Conservation (phyloP, 2,888 invertebrate species). For the Philopedon plagiatum region DNA sequence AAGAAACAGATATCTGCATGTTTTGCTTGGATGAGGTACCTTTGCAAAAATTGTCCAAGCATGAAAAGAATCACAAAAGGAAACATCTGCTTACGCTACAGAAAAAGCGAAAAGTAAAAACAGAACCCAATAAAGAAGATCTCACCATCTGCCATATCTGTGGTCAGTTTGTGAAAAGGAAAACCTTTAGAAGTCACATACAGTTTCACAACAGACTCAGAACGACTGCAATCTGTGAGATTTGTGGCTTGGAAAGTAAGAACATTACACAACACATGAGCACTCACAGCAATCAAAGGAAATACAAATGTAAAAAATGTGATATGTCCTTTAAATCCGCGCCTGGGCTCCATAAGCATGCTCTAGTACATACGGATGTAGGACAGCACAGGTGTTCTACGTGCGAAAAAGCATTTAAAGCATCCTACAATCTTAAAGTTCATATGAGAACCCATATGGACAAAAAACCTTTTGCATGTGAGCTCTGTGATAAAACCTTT, state of each 20-base stretch:
- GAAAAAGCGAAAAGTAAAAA: slow-evolving; percentile 16
- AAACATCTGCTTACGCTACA: neutral
- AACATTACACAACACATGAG: slow-evolving; percentile 60
- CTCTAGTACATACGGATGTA: slow-evolving; percentile 66
- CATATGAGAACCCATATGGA: slow-evolving; percentile 53
- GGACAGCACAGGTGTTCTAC: slow-evolving; percentile 64
- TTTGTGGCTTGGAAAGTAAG: slow-evolving; percentile 12
- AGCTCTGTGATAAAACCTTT: slow-evolving; percentile 54
- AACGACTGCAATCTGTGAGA: neutral
- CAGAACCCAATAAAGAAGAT: neutral
- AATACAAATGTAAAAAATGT: slow-evolving; percentile 68
- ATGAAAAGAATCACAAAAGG: slow-evolving; percentile 12
- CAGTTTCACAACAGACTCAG: slow-evolving; percentile 8
- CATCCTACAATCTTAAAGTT: slow-evolving; percentile 63
- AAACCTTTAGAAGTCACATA: slow-evolving; percentile 5
- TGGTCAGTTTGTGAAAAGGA: neutral
- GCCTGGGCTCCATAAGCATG: slow-evolving; percentile 68
- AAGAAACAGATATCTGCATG: slow-evolving; percentile 21
- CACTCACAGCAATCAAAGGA: slow-evolving; percentile 65
- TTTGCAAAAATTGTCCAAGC: neutral
- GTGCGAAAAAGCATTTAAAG: slow-evolving; percentile 70
- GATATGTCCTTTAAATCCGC: slow-evolving; percentile 69
- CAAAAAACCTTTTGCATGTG: slow-evolving; percentile 53
- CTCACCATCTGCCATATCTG: slow-evolving; percentile 25
- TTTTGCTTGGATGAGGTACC: slow-evolving; percentile 17